Evolutionary conservation across 1,140 invertebrate genomes (phyloP).

Genomic region (Drosophila leontia): DNA sequence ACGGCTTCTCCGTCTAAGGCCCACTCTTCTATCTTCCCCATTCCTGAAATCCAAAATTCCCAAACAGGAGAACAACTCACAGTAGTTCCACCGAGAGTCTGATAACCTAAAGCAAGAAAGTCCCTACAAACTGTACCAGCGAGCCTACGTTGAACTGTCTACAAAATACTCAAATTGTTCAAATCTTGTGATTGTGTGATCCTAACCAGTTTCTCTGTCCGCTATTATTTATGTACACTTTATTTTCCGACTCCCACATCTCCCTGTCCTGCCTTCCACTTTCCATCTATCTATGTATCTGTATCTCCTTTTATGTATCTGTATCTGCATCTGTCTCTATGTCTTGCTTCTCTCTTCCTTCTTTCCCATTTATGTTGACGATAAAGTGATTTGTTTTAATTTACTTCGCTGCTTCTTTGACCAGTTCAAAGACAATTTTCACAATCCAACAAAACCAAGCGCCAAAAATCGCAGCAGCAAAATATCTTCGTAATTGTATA

Average conservation of each 20-base stretch:
- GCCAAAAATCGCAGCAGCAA: slow-evolving; percentile 83
- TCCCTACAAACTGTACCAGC: slow-evolving; percentile 40
- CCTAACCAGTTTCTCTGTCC: slow-evolving; percentile 22
- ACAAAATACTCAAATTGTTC: slow-evolving; percentile 55
- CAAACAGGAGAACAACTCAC: slow-evolving; percentile 76
- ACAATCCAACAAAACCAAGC: slow-evolving; percentile 55
- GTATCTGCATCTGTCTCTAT: slow-evolving; percentile 3
- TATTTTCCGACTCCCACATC: slow-evolving; percentile 30
- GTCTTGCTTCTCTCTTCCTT: slow-evolving; percentile 1
- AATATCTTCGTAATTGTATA: slow-evolving; percentile 83
- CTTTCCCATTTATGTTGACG: slow-evolving; percentile 56
- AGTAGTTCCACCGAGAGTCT: slow-evolving; percentile 85
- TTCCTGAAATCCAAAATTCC: slow-evolving; percentile 11
- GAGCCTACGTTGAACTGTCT: slow-evolving; percentile 37
- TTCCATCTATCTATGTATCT: slow-evolving; percentile 5
- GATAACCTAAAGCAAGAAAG: slow-evolving; percentile 75
- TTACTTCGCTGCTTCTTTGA: slow-evolving; percentile 74
- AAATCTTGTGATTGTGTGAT: slow-evolving; percentile 34
- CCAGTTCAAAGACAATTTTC: slow-evolving; percentile 58
- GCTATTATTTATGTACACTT: slow-evolving; percentile 51
- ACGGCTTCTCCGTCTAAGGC: slow-evolving; percentile 92
- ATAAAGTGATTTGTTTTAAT: slow-evolving; percentile 76
- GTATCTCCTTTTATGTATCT: not conserved
- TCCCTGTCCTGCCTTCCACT: slow-evolving; percentile 11
- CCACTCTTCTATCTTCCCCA: slow-evolving; percentile 37